Evolutionary conservation across 2,797 vertebrate genomes (phyloP).

Genomic region (Chrysocyon brachyurus): DNA sequence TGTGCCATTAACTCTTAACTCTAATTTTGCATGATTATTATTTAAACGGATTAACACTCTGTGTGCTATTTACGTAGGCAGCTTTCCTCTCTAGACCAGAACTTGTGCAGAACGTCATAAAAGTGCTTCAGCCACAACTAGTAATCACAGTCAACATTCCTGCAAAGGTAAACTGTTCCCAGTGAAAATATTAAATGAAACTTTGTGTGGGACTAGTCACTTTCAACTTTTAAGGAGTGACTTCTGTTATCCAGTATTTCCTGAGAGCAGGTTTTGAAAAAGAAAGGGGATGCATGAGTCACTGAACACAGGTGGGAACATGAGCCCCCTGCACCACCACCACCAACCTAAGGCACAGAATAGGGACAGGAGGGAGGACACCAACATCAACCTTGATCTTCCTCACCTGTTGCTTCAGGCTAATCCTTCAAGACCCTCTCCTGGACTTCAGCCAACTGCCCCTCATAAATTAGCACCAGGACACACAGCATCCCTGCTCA

Average conservation of each 20-base stretch:
- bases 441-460: not conserved
- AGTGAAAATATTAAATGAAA: not conserved
- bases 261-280: not conserved
- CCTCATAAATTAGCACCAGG: not conserved
- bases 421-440: not conserved
- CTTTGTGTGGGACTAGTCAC: not conserved
- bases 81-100: not conserved
- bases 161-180: not conserved
- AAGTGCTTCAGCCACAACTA: not conserved
- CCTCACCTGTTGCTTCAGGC: not conserved
- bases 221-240: not conserved
- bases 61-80: not conserved
- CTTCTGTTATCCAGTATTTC: not conserved
- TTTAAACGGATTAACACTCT: not conserved
- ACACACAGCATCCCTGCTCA: too few species aligned
- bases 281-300: not conserved
- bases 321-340: fast-evolving
- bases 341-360: not conserved
- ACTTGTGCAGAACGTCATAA: not conserved
- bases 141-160: not conserved
- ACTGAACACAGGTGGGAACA: not conserved
- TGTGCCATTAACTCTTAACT: not conserved
- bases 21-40: not conserved
- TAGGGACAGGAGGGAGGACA: not conserved
- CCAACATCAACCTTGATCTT: not conserved